Conservation (phyloP, 2,888 invertebrate genomes). For the Cheiracanthium punctorium region DNA sequence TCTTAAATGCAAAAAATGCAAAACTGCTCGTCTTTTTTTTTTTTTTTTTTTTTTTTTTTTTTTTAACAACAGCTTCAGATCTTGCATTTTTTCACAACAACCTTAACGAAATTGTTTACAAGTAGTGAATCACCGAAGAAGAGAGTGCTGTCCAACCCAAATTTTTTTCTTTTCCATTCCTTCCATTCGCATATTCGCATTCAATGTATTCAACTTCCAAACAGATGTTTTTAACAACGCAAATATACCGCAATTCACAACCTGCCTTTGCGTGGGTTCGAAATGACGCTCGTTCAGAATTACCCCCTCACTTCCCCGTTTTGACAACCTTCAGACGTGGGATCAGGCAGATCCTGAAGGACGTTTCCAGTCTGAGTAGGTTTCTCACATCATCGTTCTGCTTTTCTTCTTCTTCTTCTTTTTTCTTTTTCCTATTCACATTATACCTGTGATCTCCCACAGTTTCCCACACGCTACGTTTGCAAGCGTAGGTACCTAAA, state of each 20-base stretch:
- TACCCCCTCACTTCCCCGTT: conserved; percentile 36
- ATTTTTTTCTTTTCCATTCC: not conserved
- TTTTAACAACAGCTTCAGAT: too few species aligned
- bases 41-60: too few species aligned
- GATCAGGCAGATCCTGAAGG: conserved; percentile 45
- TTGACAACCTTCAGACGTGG: conserved; percentile 60
- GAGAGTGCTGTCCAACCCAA: too few species aligned
- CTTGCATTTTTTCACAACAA: too few species aligned
- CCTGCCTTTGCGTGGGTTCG: conserved; percentile 18
- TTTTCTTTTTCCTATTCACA: not conserved
- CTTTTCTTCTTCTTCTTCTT: too few species aligned
- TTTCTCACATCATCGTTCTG: not conserved
- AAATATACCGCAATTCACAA: not conserved
- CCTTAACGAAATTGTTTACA: too few species aligned
- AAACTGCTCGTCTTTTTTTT: too few species aligned
- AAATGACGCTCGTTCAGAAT: not conserved
- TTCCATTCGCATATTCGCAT: too few species aligned
- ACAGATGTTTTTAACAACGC: not conserved
- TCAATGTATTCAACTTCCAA: not conserved
- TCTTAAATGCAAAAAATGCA: too few species aligned
- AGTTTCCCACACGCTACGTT: conserved; percentile 25
- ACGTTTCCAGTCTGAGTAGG: conserved; percentile 8
- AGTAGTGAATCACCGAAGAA: too few species aligned
- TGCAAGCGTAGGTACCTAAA: conserved; percentile 1
- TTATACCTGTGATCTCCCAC: not conserved